Percentiles rank a stretch among this genome's conserved stretches.
phyloP scores from a whole-genome alignment of 2,888 invertebrate genomes.

The Nemoura dubitans region DNA sequence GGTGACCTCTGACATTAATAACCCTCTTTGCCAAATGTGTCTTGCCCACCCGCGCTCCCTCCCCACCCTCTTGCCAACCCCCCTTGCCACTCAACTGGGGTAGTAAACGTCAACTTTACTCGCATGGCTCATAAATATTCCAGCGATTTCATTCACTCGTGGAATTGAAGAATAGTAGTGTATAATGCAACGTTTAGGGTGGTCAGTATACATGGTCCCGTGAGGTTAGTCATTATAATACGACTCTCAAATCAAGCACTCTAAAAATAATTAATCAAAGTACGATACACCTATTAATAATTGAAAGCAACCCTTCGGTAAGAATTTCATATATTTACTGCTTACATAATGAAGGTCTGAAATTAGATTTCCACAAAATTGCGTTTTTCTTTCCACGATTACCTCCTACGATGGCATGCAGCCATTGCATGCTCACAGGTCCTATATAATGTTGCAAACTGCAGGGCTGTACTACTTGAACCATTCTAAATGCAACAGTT shows the following conservation, averaged over 20 bases:
- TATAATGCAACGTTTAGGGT: background rate
- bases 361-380: background rate
- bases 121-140: constrained; percentile 19
- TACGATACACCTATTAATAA: background rate
- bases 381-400: background rate
- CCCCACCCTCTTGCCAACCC: background rate
- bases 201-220: background rate
- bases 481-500: constrained; percentile 7
- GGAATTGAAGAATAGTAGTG: constrained; percentile 1
- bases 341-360: background rate
- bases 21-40: constrained; percentile 1
- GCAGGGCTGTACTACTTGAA: background rate
- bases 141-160: constrained; percentile 1
- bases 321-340: background rate
- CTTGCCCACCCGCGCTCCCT: background rate
- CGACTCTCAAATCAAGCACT: background rate
- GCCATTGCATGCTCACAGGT: background rate
- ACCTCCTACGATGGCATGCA: background rate
- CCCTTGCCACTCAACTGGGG: constrained; percentile 29
- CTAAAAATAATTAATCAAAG: background rate
- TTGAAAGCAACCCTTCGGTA: background rate
- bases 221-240: background rate
- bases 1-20: constrained; percentile 18
- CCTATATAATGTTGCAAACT: background rate
- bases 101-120: constrained; percentile 32